Evolutionary conservation across 2,888 invertebrate genomes (phyloP).

Genomic region (Caenorhabditis uteleia): DNA sequence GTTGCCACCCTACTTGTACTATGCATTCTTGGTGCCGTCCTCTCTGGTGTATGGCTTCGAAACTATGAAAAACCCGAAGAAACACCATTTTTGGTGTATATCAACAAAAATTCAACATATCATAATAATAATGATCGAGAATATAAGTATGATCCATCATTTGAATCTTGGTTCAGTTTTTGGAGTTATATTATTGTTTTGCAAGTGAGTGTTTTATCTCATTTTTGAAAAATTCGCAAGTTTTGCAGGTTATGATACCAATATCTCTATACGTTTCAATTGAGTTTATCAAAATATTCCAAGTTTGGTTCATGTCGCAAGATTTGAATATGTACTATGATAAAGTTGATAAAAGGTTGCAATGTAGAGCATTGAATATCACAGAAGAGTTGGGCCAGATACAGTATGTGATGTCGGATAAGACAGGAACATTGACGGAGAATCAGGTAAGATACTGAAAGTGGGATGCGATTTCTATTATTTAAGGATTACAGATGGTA

Average conservation of each 20-base stretch:
- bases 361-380: slow-evolving; percentile 78
- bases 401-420: slow-evolving; percentile 95
- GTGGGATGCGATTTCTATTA: not conserved
- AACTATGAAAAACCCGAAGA: slow-evolving; percentile 29
- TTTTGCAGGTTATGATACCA: slow-evolving; percentile 87
- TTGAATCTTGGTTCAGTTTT: slow-evolving; percentile 85
- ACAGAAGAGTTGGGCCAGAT: slow-evolving; percentile 95
- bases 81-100: slow-evolving; percentile 44
- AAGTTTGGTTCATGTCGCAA: slow-evolving; percentile 88
- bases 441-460: slow-evolving; percentile 75
- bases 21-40: slow-evolving; percentile 88
- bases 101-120: slow-evolving; percentile 18
- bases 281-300: slow-evolving; percentile 91
- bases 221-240: not conserved
- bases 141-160: slow-evolving; percentile 37
- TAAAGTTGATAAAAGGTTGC: slow-evolving; percentile 80
- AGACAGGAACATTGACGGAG: slow-evolving; percentile 95
- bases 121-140: slow-evolving; percentile 20
- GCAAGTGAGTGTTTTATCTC: slow-evolving; percentile 75
- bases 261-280: slow-evolving; percentile 93
- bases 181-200: slow-evolving; percentile 94
- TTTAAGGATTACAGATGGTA: slow-evolving; percentile 78
- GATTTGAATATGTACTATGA: slow-evolving; percentile 79
- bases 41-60: slow-evolving; percentile 62
- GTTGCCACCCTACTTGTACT: slow-evolving; percentile 82